A percentile compares a stretch with the other conserved stretches of the same genome.
Evolutionary conservation across 2,113 vertebrate species (phyloP).

Genomic region (Cnemophilus loriae): DNA sequence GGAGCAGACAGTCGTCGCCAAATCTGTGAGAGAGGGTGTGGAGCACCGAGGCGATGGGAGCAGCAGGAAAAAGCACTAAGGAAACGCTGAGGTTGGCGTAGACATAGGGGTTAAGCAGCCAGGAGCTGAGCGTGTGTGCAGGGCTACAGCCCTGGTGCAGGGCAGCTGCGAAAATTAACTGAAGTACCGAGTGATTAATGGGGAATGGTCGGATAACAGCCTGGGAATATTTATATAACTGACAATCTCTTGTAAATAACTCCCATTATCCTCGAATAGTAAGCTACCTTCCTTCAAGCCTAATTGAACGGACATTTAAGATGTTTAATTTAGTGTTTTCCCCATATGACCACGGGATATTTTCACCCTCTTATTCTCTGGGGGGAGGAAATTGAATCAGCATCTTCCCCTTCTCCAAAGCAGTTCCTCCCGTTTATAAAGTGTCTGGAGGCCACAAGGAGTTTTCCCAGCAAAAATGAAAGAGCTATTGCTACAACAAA

Average conservation of each 20-base stretch:
- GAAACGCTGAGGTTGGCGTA: neutral
- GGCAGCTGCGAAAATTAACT: neutral
- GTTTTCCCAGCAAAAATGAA: neutral
- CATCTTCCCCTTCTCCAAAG: neutral
- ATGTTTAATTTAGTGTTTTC: conserved; percentile 20
- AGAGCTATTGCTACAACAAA: conserved; percentile 38
- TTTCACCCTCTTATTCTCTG: neutral
- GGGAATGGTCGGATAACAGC: neutral
- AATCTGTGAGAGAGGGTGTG: conserved; percentile 22
- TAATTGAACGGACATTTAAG: neutral
- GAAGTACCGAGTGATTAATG: neutral
- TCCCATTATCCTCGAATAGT: neutral
- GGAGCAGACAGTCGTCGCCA: neutral
- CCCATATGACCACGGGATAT: neutral
- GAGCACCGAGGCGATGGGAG: neutral
- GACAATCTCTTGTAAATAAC: conserved; percentile 1
- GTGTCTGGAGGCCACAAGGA: neutral
- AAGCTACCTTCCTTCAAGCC: neutral
- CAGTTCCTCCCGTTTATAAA: neutral
- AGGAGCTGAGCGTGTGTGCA: neutral
- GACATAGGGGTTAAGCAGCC: neutral
- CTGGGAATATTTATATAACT: neutral
- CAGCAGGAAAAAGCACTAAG: conserved; percentile 27
- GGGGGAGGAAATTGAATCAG: conserved; percentile 18
- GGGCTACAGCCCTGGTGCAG: fast-evolving